Evolutionary conservation across 1,140 invertebrate genomes (phyloP).

Genomic region (Ericerus pela): DNA sequence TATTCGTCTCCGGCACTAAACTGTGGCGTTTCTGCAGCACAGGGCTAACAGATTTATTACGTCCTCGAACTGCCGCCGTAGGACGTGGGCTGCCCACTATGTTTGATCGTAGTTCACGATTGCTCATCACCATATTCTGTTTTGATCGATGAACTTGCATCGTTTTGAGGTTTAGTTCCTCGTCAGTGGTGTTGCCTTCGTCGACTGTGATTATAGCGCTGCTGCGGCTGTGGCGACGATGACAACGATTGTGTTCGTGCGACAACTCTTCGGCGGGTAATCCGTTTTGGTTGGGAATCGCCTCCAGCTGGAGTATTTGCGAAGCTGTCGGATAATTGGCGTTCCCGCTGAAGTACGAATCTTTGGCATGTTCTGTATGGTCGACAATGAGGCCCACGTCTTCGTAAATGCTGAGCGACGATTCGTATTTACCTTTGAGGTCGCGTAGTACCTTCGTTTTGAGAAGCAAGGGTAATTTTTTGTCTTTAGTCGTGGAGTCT

Average conservation of each 20-base stretch:
- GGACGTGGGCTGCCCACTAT: too few species aligned
- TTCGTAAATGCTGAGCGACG: conserved; percentile 24
- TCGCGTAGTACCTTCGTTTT: conserved; percentile 26
- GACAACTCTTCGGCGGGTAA: not conserved
- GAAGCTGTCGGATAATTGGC: conserved; percentile 56
- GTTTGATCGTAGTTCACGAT: too few species aligned
- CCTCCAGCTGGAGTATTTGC: conserved; percentile 47
- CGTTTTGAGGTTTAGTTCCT: too few species aligned
- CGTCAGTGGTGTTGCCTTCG: too few species aligned
- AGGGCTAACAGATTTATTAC: not conserved
- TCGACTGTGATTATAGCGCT: too few species aligned
- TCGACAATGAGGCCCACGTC: conserved; percentile 20
- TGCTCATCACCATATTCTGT: too few species aligned
- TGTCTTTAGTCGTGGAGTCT: conserved; percentile 23
- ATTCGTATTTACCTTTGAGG: conserved; percentile 23
- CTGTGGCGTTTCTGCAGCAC: not conserved
- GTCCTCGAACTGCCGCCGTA: too few species aligned
- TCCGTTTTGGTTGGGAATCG: conserved; percentile 9
- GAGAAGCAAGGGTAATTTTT: conserved; percentile 31
- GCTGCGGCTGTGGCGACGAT: too few species aligned
- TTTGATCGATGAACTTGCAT: too few species aligned
- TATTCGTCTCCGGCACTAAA: not conserved
- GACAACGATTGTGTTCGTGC: not conserved
- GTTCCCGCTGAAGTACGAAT: conserved; percentile 38
- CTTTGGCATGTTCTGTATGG: conserved; percentile 15